Evolutionary conservation across 1,140 invertebrate genomes (phyloP).

Genomic region (Conus betulinus): DNA sequence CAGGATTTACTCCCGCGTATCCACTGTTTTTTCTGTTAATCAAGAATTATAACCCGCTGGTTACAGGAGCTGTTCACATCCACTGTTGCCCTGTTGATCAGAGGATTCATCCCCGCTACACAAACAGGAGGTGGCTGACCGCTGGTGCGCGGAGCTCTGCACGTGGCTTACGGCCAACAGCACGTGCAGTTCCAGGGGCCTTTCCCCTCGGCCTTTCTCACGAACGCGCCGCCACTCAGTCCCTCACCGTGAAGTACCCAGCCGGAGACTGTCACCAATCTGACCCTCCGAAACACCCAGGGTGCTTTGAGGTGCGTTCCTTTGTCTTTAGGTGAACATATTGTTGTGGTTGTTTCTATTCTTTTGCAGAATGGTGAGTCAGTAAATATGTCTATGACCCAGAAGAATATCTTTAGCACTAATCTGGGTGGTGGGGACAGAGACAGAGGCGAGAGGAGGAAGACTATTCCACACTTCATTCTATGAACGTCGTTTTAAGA

Average conservation of each 20-base stretch:
- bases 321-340: no score
- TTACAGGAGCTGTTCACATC: neutral
- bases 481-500: no score
- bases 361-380: no score
- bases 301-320: conserved; percentile 59
- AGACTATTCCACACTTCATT: no score
- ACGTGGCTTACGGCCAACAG: conserved; percentile 48
- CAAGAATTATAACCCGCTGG: neutral
- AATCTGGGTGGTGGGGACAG: no score
- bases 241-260: conserved; percentile 38
- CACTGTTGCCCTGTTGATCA: neutral
- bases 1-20: neutral
- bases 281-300: conserved; percentile 45
- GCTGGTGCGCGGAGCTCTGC: conserved; percentile 48
- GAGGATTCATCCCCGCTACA: conserved; percentile 64
- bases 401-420: no score
- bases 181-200: conserved; percentile 50
- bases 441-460: no score
- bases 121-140: conserved; percentile 60
- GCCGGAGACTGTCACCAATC: conserved; percentile 13
- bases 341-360: no score
- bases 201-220: conserved; percentile 36
- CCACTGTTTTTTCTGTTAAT: neutral
- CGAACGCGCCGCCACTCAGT: neutral
- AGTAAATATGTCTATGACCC: no score